A percentile compares a stretch with the other conserved stretches of the same genome.
Conservation (phyloP, 2,888 invertebrate genomes). For the Gymnocheta viridis region DNA sequence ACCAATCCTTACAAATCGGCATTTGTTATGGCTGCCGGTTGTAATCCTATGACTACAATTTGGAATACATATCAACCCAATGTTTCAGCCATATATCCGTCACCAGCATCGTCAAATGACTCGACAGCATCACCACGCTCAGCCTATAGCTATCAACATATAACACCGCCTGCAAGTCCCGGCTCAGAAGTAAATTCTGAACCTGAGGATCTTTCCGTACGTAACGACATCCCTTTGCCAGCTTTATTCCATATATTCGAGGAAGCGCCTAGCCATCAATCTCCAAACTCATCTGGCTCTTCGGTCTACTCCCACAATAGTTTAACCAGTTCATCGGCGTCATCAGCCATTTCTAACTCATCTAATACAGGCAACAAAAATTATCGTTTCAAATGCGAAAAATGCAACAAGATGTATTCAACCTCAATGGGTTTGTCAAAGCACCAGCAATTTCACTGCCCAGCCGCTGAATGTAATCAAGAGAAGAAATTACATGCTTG, state of each 20-base stretch:
- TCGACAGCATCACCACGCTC: conserved; percentile 73
- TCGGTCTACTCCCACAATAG: conserved; percentile 45
- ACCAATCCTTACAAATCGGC: conserved; percentile 77
- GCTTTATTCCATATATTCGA: conserved; percentile 78
- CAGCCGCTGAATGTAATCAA: conserved; percentile 90
- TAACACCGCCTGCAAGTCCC: conserved; percentile 80
- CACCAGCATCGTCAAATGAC: conserved; percentile 74
- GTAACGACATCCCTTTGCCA: conserved; percentile 79
- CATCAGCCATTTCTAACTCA: conserved; percentile 1
- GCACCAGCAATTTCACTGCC: conserved; percentile 97
- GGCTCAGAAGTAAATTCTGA: conserved; percentile 77
- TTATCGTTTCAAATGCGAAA: conserved; percentile 92
- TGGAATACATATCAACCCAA: conserved; percentile 77
- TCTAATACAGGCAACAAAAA: conserved; percentile 71
- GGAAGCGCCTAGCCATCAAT: conserved; percentile 73
- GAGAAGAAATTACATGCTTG: conserved; percentile 88
- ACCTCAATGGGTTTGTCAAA: conserved; percentile 97
- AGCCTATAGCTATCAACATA: conserved; percentile 70
- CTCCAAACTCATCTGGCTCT: conserved; percentile 48
- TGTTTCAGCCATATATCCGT: conserved; percentile 71
- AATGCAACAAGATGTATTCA: conserved; percentile 97
- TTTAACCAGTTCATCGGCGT: conserved; percentile 51
- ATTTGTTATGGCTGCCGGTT: conserved; percentile 77
- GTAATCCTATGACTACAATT: conserved; percentile 76
- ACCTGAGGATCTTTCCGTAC: conserved; percentile 80